Evolutionary conservation across 1,140 invertebrate genomes (phyloP).

Genomic region (Hermetia illucens): DNA sequence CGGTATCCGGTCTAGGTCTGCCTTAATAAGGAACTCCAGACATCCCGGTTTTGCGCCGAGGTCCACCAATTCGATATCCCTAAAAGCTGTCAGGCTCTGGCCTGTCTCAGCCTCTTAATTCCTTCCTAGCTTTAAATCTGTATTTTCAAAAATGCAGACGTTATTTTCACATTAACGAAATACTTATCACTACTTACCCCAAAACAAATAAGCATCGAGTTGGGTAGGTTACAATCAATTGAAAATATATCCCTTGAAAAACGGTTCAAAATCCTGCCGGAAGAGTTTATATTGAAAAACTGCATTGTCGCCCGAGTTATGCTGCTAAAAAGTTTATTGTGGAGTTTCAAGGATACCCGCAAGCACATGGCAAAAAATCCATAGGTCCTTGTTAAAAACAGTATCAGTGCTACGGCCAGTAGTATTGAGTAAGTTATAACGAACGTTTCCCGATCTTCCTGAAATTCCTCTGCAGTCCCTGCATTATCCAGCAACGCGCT

Average conservation of each 20-base stretch:
- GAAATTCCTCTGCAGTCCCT: constrained; percentile 18
- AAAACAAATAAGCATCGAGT: constrained; percentile 53
- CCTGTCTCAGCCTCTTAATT: too few species aligned
- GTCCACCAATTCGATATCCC: too few species aligned
- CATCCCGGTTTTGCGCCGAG: too few species aligned
- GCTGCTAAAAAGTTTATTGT: constrained; percentile 70
- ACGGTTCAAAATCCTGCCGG: constrained; percentile 60
- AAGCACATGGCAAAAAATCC: constrained; percentile 62
- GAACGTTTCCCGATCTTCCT: background rate
- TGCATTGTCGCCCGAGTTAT: constrained; percentile 62
- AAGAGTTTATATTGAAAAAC: constrained; percentile 76
- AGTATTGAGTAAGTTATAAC: constrained; percentile 1
- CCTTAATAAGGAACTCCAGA: too few species aligned
- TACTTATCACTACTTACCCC: constrained; percentile 41
- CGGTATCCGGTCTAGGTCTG: too few species aligned
- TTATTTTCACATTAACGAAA: too few species aligned
- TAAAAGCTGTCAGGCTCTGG: too few species aligned
- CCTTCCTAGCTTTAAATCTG: too few species aligned
- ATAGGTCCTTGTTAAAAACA: constrained; percentile 35
- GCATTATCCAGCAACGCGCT: too few species aligned
- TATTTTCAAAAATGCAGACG: too few species aligned
- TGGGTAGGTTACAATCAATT: constrained; percentile 65
- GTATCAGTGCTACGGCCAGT: background rate
- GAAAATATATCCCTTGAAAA: constrained; percentile 70
- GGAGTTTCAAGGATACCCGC: constrained; percentile 55